Conservation (phyloP, 2,888 invertebrate species). For the Drosophila picticornis region DNA sequence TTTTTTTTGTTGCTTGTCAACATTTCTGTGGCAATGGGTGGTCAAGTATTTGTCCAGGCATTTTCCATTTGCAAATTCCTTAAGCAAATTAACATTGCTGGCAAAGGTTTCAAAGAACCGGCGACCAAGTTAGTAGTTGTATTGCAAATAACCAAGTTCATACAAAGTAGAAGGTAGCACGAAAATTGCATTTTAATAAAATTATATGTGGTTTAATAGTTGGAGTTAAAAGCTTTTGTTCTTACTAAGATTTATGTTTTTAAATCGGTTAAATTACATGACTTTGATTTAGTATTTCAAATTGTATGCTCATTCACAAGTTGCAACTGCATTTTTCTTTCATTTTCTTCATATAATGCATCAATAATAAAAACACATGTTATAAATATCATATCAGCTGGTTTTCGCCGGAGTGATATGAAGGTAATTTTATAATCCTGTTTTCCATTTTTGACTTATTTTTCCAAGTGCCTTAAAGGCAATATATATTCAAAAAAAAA, state of each 20-base stretch:
- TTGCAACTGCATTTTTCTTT: background rate
- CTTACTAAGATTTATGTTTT: background rate
- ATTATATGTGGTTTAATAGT: background rate
- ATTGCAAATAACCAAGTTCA: background rate
- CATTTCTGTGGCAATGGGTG: slow-evolving; percentile 47
- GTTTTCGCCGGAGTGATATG: background rate
- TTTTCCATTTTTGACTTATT: no score
- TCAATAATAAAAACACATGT: background rate
- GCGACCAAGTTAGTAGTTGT: slow-evolving; percentile 1
- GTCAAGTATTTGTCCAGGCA: slow-evolving; percentile 58
- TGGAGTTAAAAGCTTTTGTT: background rate
- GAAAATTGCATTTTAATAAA: slow-evolving; percentile 6
- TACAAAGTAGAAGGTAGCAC: background rate
- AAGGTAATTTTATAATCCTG: background rate
- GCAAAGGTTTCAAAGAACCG: slow-evolving; percentile 17
- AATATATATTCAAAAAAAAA: no score
- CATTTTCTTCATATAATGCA: background rate
- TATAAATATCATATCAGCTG: background rate
- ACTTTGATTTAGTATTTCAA: background rate
- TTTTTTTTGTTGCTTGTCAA: slow-evolving; percentile 24
- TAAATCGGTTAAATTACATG: background rate
- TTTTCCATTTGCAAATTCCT: slow-evolving; percentile 67
- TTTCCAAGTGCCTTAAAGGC: background rate
- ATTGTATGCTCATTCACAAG: background rate
- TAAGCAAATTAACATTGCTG: slow-evolving; percentile 67